Evolutionary conservation across 2,797 vertebrate genomes (phyloP).

Genomic region (Sebastes hubbsi): DNA sequence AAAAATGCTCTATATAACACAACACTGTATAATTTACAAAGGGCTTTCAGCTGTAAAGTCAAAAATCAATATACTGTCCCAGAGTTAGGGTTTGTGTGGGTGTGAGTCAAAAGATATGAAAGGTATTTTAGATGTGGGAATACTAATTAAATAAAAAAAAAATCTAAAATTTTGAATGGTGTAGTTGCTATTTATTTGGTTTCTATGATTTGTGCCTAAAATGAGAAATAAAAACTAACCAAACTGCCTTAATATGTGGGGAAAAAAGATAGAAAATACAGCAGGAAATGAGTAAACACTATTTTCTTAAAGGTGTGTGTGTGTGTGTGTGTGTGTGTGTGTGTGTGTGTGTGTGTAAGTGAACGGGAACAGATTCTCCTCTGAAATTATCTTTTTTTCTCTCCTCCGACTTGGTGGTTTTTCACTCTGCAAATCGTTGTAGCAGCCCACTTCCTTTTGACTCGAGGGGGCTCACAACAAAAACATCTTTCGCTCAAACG

Average conservation of each 20-base stretch:
- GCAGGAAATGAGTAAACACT: neutral
- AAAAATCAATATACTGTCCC: conserved; percentile 26
- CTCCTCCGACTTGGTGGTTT: conserved; percentile 21
- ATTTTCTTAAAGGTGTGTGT: conserved; percentile 10
- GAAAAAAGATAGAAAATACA: neutral
- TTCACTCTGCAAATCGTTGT: conserved; percentile 24
- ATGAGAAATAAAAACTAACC: neutral
- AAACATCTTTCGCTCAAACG: conserved; percentile 20
- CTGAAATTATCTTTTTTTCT: neutral
- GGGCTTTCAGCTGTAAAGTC: conserved; percentile 43
- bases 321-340: neutral
- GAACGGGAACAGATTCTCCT: conserved; percentile 25
- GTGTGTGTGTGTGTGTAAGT: neutral
- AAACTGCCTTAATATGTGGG: neutral
- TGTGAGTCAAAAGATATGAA: conserved; percentile 37
- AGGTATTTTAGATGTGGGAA: conserved; percentile 58
- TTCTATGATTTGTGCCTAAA: neutral
- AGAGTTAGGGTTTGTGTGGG: conserved; percentile 24
- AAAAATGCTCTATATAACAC: conserved; percentile 21
- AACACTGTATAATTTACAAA: conserved; percentile 69
- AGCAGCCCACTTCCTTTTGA: conserved; percentile 61
- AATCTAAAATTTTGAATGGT: neutral
- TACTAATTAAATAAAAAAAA: conserved; percentile 44
- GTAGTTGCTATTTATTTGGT: neutral
- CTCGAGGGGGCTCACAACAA: conserved; percentile 1